phyloP scores from a whole-genome alignment of 2,888 invertebrate genomes.

The Gandaritis pyraliata region DNA sequence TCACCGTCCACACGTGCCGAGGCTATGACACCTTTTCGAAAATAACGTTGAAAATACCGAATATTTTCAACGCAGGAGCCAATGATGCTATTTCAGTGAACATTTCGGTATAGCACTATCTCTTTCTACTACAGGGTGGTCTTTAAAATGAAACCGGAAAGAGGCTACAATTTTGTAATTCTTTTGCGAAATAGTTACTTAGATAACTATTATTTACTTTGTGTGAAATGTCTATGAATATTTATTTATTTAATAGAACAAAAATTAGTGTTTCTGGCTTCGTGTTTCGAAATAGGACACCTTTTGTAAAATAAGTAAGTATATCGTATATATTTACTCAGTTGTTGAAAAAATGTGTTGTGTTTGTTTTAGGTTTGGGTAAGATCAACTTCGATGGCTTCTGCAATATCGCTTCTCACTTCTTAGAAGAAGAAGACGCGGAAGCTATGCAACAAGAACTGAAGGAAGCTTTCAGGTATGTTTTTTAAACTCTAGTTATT shows the following conservation, averaged over 20 bases:
- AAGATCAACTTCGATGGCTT: conserved; percentile 98
- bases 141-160: background rate
- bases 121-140: conserved; percentile 23
- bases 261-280: too few relatives aligned
- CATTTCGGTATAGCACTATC: conserved; percentile 33
- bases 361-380: conserved; percentile 86
- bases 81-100: conserved; percentile 72
- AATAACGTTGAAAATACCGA: conserved; percentile 66
- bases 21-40: conserved; percentile 63
- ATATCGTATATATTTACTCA: background rate
- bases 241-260: too few relatives aligned
- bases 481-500: background rate
- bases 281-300: too few relatives aligned
- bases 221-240: too few relatives aligned
- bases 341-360: background rate
- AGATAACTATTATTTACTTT: too few relatives aligned
- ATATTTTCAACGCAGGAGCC: conserved; percentile 75
- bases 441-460: conserved; percentile 98
- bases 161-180: background rate
- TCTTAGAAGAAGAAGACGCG: conserved; percentile 97
- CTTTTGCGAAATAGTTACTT: too few relatives aligned
- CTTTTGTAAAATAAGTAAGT: too few relatives aligned
- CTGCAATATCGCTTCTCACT: conserved; percentile 95
- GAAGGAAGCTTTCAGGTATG: conserved; percentile 96
- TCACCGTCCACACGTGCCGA: conserved; percentile 52